These are phyloP conservation scores for Hemaris fuciformis DNA, from an alignment of 2,888 invertebrate genomes.

Conservation along the genomic window DNA sequence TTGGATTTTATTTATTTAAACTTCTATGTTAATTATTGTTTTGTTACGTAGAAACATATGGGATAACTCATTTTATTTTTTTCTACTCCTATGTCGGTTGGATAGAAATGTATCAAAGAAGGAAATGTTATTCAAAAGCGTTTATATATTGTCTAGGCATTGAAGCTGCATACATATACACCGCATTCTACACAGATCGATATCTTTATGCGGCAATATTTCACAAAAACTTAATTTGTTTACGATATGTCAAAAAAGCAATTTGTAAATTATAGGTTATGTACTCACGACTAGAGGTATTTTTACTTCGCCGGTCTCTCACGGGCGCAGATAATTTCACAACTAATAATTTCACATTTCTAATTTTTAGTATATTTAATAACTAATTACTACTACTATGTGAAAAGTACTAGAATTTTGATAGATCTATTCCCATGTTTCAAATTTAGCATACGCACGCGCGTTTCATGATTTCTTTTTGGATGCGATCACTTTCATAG, in stretches of 20 bases:
- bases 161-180: slow-evolving; percentile 8
- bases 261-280: slow-evolving; percentile 39
- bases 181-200: slow-evolving; percentile 47
- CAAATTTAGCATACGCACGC: slow-evolving; percentile 70
- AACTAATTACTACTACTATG: slow-evolving; percentile 38
- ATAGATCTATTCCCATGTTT: slow-evolving; percentile 62
- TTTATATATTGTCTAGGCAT: background rate
- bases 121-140: background rate
- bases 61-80: background rate
- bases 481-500: slow-evolving; percentile 34
- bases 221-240: slow-evolving; percentile 31
- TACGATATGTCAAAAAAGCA: slow-evolving; percentile 30
- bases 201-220: slow-evolving; percentile 60
- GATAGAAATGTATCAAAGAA: background rate
- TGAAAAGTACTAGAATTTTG: slow-evolving; percentile 60
- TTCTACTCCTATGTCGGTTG: background rate
- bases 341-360: slow-evolving; percentile 70
- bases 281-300: slow-evolving; percentile 62
- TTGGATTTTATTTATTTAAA: no score
- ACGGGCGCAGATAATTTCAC: slow-evolving; percentile 39
- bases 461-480: slow-evolving; percentile 32
- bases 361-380: slow-evolving; percentile 43
- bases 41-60: background rate
- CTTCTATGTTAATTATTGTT: no score
- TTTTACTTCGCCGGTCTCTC: slow-evolving; percentile 48